Evolutionary conservation across 2,113 vertebrate species (phyloP), one percentile per base, ranked within the genome.

Genomic region (Artemisiospiza belli): DNA sequence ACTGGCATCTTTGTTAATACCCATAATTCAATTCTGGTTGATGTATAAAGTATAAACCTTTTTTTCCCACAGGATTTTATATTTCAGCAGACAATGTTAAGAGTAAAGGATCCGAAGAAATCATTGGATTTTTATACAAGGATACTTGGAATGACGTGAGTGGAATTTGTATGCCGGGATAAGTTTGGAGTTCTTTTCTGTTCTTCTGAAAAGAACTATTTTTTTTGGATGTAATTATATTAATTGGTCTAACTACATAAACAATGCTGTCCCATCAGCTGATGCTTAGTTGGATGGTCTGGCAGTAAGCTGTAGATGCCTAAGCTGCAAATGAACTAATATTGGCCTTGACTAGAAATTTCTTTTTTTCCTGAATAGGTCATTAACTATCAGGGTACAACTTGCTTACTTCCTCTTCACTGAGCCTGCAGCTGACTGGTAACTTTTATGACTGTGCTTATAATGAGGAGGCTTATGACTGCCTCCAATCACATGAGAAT

Each of bases 101-200:
- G 99, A 92, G 98, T 99, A 74, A 99, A 99, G 90, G 99, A 99
- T 98, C 99, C 99, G 8, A 98, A 98, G 55, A 99, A 99, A 83
- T 99, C 99, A 9, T 27, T 99, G 96, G 99, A 99, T 95, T 99
- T 99, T 97, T 99, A 99, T 97, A 99, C 99, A n/a, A 98, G 98
- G 90, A 93, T 99, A 95, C 98, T 99, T 54, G 99, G 99, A 97
- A 99, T 99, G 99, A 99, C 98, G 99, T 99, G 94, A 99, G 99
- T 98, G 68, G 63, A 87, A 55, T 55, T 44, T 93, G 7, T 63
- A 35, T 88, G 72, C 11, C 13, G 15, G 37, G 11, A 85, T 47
- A 46, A 80, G 10, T 75, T 93, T 68, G 23, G 0, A 10, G 2
- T 84, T 90, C 84, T 52, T 54, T 91, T 12, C 28, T 46, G 3